Conservation (phyloP, 2,888 invertebrate genomes). For the Cheiracanthium punctorium region DNA sequence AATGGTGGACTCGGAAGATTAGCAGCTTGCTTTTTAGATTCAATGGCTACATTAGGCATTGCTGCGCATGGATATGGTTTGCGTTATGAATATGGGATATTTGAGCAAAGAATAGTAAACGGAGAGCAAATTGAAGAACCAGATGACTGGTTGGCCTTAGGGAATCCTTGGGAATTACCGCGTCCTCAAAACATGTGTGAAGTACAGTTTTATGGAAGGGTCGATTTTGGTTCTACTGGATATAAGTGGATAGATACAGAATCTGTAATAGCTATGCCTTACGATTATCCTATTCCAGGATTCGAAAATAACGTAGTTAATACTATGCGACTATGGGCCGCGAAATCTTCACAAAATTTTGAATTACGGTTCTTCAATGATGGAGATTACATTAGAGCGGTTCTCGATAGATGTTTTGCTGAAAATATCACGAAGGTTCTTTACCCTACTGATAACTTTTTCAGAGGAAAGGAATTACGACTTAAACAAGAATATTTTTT, state of each 20-base stretch:
- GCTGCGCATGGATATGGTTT: conserved; percentile 99
- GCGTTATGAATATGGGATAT: conserved; percentile 99
- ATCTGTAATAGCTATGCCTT: conserved; percentile 97
- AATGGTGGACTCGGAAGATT: conserved; percentile 98
- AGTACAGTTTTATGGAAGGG: conserved; percentile 96
- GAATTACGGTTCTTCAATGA: conserved; percentile 97
- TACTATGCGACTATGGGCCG: conserved; percentile 97
- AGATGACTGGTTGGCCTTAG: conserved; percentile 98
- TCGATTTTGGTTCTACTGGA: conserved; percentile 89
- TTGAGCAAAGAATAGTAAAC: conserved; percentile 94
- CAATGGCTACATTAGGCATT: conserved; percentile 97
- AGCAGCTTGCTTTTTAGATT: conserved; percentile 98
- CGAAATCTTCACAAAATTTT: conserved; percentile 96
- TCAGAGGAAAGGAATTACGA: conserved; percentile 98
- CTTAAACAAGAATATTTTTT: conserved; percentile 99
- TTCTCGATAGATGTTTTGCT: conserved; percentile 96
- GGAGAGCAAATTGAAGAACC: conserved; percentile 98
- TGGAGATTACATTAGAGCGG: conserved; percentile 99
- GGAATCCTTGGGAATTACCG: conserved; percentile 99
- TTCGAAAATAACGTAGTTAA: conserved; percentile 99
- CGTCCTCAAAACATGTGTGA: conserved; percentile 98
- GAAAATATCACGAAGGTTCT: conserved; percentile 98
- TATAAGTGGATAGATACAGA: conserved; percentile 96
- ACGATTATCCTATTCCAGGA: conserved; percentile 98
- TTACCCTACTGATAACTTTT: conserved; percentile 99